A percentile compares a stretch with the other conserved stretches of the same genome.
phyloP scores from a whole-genome alignment of 2,113 vertebrate species.

The Phylloscopus trochiloides region DNA sequence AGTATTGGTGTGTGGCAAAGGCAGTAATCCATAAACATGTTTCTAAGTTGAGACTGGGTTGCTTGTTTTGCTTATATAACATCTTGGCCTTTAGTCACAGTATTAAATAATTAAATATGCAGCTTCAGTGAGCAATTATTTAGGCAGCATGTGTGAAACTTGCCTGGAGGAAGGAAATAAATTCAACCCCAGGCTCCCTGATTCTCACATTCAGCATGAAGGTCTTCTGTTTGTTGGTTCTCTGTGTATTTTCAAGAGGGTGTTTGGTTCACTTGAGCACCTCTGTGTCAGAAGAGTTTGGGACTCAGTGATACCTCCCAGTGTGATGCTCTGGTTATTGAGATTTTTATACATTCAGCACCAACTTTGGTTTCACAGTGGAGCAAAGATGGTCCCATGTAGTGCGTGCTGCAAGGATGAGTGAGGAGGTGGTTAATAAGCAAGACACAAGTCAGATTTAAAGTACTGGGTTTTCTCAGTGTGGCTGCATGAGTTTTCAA shows the following conservation, averaged over 20 bases:
- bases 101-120: conserved; percentile 76
- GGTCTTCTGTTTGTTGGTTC: conserved; percentile 16
- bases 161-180: conserved; percentile 66
- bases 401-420: background rate
- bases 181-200: conserved; percentile 42
- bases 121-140: conserved; percentile 67
- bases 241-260: background rate
- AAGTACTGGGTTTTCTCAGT: background rate
- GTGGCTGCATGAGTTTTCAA: background rate
- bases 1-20: background rate
- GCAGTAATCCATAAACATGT: conserved; percentile 19
- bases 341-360: background rate
- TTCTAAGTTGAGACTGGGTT: background rate
- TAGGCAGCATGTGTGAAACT: conserved; percentile 50
- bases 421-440: background rate
- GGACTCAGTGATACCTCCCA: background rate
- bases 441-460: background rate
- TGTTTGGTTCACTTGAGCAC: conserved; percentile 1
- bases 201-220: conserved; percentile 25
- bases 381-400: background rate
- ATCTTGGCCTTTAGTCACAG: conserved; percentile 56
- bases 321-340: background rate
- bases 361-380: background rate
- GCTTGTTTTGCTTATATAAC: conserved; percentile 44
- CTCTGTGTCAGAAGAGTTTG: background rate